Base-by-base conservation (phyloP, 2,797 vertebrate species). In the Pseudocheirus occidentalis region DNA sequence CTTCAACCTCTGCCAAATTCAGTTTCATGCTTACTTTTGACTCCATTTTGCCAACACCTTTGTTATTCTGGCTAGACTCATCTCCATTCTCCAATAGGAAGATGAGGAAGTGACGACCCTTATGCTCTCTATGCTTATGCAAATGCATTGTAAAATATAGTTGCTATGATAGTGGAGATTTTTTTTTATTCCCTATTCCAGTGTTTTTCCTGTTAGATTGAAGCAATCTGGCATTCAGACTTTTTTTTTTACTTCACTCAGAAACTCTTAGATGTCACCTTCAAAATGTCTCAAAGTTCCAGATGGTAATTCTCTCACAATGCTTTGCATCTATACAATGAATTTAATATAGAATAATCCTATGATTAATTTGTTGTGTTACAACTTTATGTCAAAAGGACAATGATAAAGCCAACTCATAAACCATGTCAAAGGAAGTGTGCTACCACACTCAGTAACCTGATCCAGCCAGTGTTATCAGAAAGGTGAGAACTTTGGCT, bases 241-340 rank as follows among this genome's bases (percentile, higher is more conserved):
- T 14, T 28, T 55, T 87, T 92, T 89, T 46, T 53, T 55, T 90
- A 34, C 73, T 87, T 87, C 73, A 53, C 90, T 90, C 50, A 16
- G 24, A 93, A 93, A 93, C 91, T 93, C 50, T 59, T 90, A 58
- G 90, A 46, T 93, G 91, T 95, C 16, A 92, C 91, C 54, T 56
- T 97, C 55, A 91, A 1, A 46, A 1, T 90, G 93, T 94, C 53
- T 95, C 73, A 62, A 52, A 34, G 95, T 91, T 93, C 34, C 54
- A 94, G 12, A 57, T 95, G 92, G 2, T 57, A 91, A 56, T 11
- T 94, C 73, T 91, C 58, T 55, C 62, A 27, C 56, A 90, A 55
- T 55, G 54, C 90, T 54, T 90, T 55, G 54, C 46, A 58, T 87
- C 31, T 81, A 62, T n/a, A 58, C 29, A 93, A 53, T 92, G 91